Evolutionary conservation across 2,888 invertebrate genomes (phyloP).

Genomic region (Plebejus anna): DNA sequence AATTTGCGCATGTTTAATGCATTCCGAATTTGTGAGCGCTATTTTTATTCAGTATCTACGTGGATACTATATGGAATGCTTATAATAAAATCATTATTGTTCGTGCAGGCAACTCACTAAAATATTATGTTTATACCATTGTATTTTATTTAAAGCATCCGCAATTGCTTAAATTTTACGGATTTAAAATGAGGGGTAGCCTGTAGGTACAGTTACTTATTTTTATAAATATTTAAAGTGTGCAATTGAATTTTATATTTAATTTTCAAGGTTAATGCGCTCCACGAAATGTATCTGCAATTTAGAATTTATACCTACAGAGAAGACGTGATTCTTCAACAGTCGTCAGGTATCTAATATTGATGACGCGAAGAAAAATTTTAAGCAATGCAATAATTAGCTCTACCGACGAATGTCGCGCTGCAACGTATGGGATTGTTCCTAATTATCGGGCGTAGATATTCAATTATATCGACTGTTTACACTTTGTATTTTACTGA

Average conservation of each 20-base stretch:
- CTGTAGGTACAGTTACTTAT: not conserved
- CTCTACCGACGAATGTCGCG: not conserved
- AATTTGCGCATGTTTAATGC: not conserved
- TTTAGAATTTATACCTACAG: not conserved
- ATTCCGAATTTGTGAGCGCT: not conserved
- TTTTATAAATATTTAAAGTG: not conserved
- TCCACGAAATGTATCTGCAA: not conserved
- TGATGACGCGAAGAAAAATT: not conserved
- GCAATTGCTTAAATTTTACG: not conserved
- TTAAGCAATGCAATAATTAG: not conserved
- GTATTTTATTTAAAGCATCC: not conserved
- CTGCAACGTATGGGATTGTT: not conserved
- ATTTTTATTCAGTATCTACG: not conserved
- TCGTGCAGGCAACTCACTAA: not conserved
- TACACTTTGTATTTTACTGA: conserved; percentile 56
- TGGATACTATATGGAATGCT: not conserved
- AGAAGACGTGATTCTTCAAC: not conserved
- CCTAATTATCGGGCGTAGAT: not conserved
- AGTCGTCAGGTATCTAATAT: not conserved
- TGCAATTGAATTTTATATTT: not conserved
- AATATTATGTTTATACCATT: not conserved
- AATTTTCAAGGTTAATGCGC: not conserved
- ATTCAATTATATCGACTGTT: conserved; percentile 31
- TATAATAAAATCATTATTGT: not conserved
- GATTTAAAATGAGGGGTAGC: not conserved